Base-by-base conservation (phyloP, 2,888 invertebrate species). In the Ditula angustiorana region DNA sequence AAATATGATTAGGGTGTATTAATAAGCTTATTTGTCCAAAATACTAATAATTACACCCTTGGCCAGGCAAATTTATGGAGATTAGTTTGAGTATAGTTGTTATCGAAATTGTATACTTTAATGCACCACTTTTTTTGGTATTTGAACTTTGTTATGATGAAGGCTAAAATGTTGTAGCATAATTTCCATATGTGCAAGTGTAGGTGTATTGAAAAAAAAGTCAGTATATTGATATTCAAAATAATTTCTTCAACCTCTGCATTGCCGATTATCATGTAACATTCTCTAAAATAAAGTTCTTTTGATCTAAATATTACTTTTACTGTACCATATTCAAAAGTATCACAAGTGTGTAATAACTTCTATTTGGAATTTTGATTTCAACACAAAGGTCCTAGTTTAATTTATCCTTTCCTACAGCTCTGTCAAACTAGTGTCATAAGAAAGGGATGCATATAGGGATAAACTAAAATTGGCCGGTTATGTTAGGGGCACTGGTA, bases 271-370 rank as follows among this genome's bases (percentile, higher is more conserved):
- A 88, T 89, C 86, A 89, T 91, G 91, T 91, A 92, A 92, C 86
- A 89, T 88, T 91, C 89, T 92, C 87, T 90, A 89, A 91, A 92
- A 91, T 92, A 93, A 93, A 93, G 91, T 93, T 93, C 92, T 93
- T 93, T 93, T 93, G 92, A 92, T 93, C 93, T 92, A 87, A 76
- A 74, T 72, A 76, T 69, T 11, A 63, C 67, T 70, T 66, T 66
- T 70, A 60, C 60, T 57, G 61, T 63, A 67, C 69, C 37, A 68
- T 66, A 64, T 61, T 24, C 5, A 59, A 56, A 44, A 50, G 61
- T 23, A 26, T 26, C 3, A 26, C 5, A 26, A 26, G 26, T 26
- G 26, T 5, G 5, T 26, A 26, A 26, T n/a, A n/a, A n/a, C n/a
- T n/a, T n/a, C n/a, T n/a, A 26, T 5, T 26, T 26, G 26, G 26